Evolutionary conservation across 2,113 vertebrate species (phyloP).

Genomic region (Peromyscus polionotus): DNA sequence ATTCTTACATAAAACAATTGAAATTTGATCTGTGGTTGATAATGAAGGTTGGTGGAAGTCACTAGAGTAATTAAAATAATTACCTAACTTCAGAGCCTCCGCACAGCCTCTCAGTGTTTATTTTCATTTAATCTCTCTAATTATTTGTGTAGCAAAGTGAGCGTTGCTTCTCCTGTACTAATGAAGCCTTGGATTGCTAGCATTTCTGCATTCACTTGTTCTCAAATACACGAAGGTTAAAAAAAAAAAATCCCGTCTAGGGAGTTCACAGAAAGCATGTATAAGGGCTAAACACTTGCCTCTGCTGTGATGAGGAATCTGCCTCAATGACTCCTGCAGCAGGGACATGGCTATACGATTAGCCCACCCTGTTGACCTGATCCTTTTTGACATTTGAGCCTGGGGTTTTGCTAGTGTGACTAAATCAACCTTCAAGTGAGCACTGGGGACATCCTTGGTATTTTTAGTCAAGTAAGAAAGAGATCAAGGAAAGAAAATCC

Average conservation of each 20-base stretch:
- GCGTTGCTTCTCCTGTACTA: constrained; percentile 63
- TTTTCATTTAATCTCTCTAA: constrained; percentile 78
- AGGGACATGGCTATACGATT: constrained; percentile 47
- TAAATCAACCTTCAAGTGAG: constrained; percentile 34
- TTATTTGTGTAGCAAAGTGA: constrained; percentile 67
- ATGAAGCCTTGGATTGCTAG: constrained; percentile 64
- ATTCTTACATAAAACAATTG: constrained; percentile 70
- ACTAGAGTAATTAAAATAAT: constrained; percentile 83
- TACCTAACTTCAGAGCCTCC: constrained; percentile 71
- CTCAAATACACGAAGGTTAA: constrained; percentile 74
- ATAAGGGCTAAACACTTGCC: constrained; percentile 58
- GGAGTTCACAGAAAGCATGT: constrained; percentile 60
- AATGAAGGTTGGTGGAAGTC: constrained; percentile 79
- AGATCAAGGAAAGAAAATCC: neutral
- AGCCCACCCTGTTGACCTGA: constrained; percentile 71
- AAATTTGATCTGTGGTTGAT: constrained; percentile 73
- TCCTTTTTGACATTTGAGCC: constrained; percentile 82
- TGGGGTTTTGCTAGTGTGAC: constrained; percentile 73
- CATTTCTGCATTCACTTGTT: constrained; percentile 69
- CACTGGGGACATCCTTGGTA: constrained; percentile 24
- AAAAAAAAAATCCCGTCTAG: constrained; percentile 59
- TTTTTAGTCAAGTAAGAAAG: constrained; percentile 58
- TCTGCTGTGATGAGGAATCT: constrained; percentile 62
- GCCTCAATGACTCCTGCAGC: constrained; percentile 54
- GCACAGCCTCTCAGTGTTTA: constrained; percentile 67